Percentiles rank a stretch among this genome's conserved stretches.
Evolutionary conservation across 2,797 vertebrate genomes (phyloP).

Genomic region (Coendou prehensilis): DNA sequence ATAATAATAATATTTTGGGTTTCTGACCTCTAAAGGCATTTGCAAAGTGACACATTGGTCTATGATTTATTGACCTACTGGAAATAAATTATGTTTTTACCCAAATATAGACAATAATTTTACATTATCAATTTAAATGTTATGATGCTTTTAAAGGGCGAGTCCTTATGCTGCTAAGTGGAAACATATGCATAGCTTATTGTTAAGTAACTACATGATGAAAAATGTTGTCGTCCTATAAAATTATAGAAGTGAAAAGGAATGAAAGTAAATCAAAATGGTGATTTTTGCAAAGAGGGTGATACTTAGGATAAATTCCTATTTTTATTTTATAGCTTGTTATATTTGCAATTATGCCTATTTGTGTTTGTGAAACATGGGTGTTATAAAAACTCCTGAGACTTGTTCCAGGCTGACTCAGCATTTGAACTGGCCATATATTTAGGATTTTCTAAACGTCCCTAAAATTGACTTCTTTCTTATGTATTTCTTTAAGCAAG

Average conservation of each 20-base stretch:
- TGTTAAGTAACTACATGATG: background rate
- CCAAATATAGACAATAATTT: slow-evolving; percentile 44
- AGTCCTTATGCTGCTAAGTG: background rate
- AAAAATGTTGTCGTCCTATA: background rate
- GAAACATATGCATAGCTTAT: background rate
- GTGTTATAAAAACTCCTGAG: background rate
- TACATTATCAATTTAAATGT: background rate
- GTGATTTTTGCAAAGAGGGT: background rate
- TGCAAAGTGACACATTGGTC: background rate
- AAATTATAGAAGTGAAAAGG: background rate
- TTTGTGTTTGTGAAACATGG: background rate
- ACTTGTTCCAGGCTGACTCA: background rate
- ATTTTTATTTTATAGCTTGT: background rate
- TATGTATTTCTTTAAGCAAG: slow-evolving; percentile 23
- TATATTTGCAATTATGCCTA: background rate
- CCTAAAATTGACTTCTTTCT: slow-evolving; percentile 35
- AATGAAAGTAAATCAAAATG: background rate
- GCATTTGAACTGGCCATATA: slow-evolving; percentile 21
- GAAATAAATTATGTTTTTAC: slow-evolving; percentile 20
- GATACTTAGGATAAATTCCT: background rate
- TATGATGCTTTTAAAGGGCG: background rate
- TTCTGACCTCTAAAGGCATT: background rate
- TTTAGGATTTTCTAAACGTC: slow-evolving; percentile 11
- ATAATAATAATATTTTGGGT: background rate
- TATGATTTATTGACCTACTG: background rate